Evolutionary conservation across 2,888 invertebrate species (phyloP).

Genomic region (Pachycephus smyrnensis): DNA sequence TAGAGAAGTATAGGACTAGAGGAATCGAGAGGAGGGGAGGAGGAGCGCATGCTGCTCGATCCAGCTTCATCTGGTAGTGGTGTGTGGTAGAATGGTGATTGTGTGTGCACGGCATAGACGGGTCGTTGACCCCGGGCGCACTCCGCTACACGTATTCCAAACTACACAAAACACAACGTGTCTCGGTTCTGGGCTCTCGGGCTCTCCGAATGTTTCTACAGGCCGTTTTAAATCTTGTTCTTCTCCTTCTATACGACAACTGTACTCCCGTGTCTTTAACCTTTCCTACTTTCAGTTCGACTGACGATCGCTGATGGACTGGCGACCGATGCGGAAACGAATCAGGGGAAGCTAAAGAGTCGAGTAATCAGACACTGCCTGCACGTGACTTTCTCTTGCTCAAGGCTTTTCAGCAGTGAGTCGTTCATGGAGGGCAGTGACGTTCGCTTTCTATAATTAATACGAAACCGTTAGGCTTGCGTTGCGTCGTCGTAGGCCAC

Average conservation of each 20-base stretch:
- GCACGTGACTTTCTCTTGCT: slow-evolving; percentile 45
- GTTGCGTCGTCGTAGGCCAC: background rate
- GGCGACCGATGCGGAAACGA: slow-evolving; percentile 6
- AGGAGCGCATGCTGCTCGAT: slow-evolving; percentile 27
- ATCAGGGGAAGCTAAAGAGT: slow-evolving; percentile 10
- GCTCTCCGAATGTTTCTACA: slow-evolving; percentile 38
- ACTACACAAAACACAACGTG: slow-evolving; percentile 57
- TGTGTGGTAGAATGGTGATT: slow-evolving; percentile 46
- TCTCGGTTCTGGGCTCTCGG: slow-evolving; percentile 19
- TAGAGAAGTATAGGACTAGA: background rate
- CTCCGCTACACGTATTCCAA: slow-evolving; percentile 58
- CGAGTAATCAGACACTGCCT: slow-evolving; percentile 11
- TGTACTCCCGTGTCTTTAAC: background rate
- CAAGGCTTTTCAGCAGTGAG: slow-evolving; percentile 8
- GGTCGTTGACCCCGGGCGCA: slow-evolving; percentile 62
- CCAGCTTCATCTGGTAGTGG: slow-evolving; percentile 57
- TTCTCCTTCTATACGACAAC: background rate
- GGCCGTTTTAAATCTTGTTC: slow-evolving; percentile 46
- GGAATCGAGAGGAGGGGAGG: slow-evolving; percentile 15
- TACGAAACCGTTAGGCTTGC: slow-evolving; percentile 28
- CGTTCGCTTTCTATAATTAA: slow-evolving; percentile 44
- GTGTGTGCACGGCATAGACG: slow-evolving; percentile 55
- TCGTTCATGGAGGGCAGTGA: slow-evolving; percentile 25
- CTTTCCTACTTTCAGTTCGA: background rate
- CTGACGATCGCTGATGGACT: background rate